A percentile compares a stretch with the other conserved stretches of the same genome.
phyloP scores from a whole-genome alignment of 1,140 invertebrate genomes.

The Geopemphigus sp. region DNA sequence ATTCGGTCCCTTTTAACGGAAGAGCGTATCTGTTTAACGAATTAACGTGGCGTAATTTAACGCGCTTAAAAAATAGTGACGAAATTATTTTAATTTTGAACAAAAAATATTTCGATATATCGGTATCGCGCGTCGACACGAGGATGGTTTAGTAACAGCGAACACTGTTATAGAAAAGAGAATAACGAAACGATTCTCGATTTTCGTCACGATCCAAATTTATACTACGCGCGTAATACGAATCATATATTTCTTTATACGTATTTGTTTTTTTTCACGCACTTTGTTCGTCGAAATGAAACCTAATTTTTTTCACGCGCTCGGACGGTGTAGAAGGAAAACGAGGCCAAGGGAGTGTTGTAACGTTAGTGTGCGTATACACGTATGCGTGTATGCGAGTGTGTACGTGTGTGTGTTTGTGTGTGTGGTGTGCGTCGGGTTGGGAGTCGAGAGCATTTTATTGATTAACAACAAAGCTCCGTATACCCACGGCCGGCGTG shows the following conservation, averaged over 20 bases:
- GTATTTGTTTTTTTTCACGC: neutral
- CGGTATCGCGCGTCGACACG: neutral
- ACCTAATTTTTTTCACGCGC: neutral
- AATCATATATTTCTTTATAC: no score
- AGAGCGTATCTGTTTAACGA: neutral
- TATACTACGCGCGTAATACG: no score
- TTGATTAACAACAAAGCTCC: slow-evolving; percentile 49
- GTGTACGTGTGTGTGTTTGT: slow-evolving; percentile 36
- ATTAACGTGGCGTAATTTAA: no score
- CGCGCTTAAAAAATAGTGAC: neutral
- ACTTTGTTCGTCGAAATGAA: neutral
- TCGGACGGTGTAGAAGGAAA: neutral
- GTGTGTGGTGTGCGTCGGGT: slow-evolving; percentile 13
- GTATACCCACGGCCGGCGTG: slow-evolving; percentile 2
- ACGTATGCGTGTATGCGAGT: slow-evolving; percentile 40
- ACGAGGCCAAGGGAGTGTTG: slow-evolving; percentile 51
- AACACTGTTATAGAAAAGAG: neutral
- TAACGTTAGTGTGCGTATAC: slow-evolving; percentile 51
- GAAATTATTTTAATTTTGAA: slow-evolving; percentile 7
- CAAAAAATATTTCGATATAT: slow-evolving; percentile 4
- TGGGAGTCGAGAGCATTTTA: slow-evolving; percentile 41
- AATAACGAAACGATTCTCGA: neutral
- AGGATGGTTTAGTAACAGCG: slow-evolving; percentile 20
- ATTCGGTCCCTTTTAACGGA: neutral
- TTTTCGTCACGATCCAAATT: neutral